phyloP scores from a whole-genome alignment of 2,797 vertebrate species.

The Thamnophis elegans region DNA sequence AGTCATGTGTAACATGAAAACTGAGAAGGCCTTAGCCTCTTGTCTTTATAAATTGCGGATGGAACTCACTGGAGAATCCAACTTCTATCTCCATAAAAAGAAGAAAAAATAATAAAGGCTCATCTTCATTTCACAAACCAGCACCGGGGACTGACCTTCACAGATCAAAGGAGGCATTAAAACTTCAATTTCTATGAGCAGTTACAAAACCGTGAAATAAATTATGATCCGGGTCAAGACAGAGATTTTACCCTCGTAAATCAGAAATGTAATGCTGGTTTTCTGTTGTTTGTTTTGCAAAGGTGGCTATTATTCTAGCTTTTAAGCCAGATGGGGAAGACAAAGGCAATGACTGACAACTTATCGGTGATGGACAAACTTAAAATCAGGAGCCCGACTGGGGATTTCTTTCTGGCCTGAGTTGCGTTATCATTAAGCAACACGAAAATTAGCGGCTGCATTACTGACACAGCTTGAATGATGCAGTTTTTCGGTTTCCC shows the following conservation, averaged over 20 bases:
- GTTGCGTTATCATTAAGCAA: conserved; percentile 29
- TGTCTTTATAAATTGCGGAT: background rate
- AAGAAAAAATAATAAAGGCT: background rate
- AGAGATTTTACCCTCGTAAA: background rate
- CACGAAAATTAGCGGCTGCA: conserved; percentile 46
- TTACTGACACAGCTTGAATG: conserved; percentile 57
- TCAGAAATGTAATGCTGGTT: background rate
- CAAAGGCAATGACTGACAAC: background rate
- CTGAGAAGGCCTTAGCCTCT: background rate
- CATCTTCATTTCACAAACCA: background rate
- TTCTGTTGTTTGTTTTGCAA: conserved; percentile 10
- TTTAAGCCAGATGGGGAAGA: conserved; percentile 32
- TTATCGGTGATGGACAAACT: conserved; percentile 16
- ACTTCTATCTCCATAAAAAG: background rate
- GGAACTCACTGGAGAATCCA: background rate
- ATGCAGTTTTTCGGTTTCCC: conserved; percentile 43
- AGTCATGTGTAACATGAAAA: background rate
- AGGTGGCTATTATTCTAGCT: conserved; percentile 18
- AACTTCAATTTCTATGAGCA: background rate
- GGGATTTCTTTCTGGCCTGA: conserved; percentile 28
- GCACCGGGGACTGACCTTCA: background rate
- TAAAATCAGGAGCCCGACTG: conserved; percentile 33
- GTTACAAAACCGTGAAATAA: background rate
- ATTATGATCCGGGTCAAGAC: background rate
- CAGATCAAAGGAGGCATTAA: background rate